phyloP scores from a whole-genome alignment of 2,113 vertebrate species.

The Paramormyrops kingsleyae region DNA sequence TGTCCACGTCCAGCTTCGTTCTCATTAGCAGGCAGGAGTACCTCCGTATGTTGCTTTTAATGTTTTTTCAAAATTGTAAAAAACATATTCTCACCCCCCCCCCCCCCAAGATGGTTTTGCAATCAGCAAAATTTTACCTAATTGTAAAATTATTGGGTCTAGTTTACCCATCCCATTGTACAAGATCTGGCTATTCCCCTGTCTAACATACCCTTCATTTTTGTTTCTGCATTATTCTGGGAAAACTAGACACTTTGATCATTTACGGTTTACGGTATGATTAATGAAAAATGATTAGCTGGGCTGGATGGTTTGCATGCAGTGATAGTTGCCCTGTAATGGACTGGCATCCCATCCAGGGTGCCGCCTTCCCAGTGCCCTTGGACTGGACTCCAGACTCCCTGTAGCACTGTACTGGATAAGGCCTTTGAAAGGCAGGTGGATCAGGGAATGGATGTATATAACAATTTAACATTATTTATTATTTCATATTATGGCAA shows the following conservation, averaged over 20 bases:
- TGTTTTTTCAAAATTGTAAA: background rate
- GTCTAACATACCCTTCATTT: background rate
- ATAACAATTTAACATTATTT: background rate
- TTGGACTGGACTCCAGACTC: background rate
- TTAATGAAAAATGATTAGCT: background rate
- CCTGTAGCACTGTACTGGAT: background rate
- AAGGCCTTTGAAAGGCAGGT: background rate
- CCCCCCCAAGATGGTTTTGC: background rate
- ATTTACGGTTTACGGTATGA: background rate
- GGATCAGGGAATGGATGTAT: background rate
- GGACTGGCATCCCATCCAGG: background rate
- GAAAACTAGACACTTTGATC: background rate
- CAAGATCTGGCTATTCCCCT: background rate
- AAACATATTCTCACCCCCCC: background rate
- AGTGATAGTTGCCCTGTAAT: background rate
- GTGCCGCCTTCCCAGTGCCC: background rate
- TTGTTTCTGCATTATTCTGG: background rate
- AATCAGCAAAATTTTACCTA: background rate
- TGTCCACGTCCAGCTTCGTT: constrained; percentile 29
- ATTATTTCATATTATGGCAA: background rate
- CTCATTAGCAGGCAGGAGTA: constrained; percentile 41
- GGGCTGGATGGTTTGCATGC: background rate
- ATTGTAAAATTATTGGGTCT: background rate
- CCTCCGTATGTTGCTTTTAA: background rate
- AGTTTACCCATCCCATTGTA: background rate